A percentile compares a stretch with the other conserved stretches of the same genome.
Conservation (phyloP, 2,888 invertebrate species). For the Lomographa bimaculata region DNA sequence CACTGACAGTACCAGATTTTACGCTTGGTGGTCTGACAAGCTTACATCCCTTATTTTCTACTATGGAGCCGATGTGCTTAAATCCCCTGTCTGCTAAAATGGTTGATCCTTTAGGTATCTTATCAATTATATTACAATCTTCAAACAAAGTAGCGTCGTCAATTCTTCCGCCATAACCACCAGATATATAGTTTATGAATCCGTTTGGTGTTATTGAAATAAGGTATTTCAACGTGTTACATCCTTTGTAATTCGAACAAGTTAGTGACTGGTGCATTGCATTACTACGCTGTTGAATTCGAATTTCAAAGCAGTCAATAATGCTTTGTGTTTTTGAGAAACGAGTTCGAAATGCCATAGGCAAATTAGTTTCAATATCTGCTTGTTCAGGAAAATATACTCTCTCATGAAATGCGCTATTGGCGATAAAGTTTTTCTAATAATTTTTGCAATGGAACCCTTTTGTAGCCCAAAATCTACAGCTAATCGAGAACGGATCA, state of each 20-base stretch:
- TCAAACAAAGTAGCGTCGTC: no score
- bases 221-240: conserved; percentile 21
- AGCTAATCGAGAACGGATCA: no score
- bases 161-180: no score
- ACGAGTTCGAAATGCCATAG: conserved; percentile 10
- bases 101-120: no score
- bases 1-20: no score
- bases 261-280: conserved; percentile 19
- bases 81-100: no score
- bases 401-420: conserved; percentile 9
- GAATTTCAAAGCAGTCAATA: conserved; percentile 23
- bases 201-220: conserved; percentile 17
- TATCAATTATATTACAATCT: no score
- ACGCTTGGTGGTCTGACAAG: no score
- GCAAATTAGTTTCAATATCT: conserved; percentile 13
- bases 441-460: not conserved
- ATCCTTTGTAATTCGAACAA: conserved; percentile 24
- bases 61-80: no score
- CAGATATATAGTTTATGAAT: conserved; percentile 15
- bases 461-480: no score
- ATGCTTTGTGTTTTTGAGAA: conserved; percentile 4
- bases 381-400: conserved; percentile 8
- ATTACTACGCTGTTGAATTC: conserved; percentile 18
- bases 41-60: no score
- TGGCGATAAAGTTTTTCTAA: not conserved